phyloP scores from a whole-genome alignment of 2,797 vertebrate genomes.

The Nyctibius grandis region DNA sequence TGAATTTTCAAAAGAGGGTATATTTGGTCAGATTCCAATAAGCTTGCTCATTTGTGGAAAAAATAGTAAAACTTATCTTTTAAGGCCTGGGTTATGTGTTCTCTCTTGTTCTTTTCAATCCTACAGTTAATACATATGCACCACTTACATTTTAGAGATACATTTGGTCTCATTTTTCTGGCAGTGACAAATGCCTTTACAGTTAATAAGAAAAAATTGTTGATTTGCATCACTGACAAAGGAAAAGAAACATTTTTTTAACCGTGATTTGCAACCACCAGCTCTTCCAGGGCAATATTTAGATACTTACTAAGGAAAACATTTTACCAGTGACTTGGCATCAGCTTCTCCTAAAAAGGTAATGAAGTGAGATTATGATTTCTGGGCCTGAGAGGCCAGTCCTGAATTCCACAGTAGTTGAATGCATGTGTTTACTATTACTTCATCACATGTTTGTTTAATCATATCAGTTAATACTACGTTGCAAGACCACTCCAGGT shows the following conservation, averaged over 20 bases:
- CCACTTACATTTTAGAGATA: background rate
- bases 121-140: background rate
- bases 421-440: constrained; percentile 7
- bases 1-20: background rate
- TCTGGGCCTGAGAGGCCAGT: background rate
- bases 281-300: background rate
- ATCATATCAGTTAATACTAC: constrained; percentile 10
- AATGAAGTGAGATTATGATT: background rate
- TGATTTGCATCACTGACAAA: background rate
- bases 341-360: background rate
- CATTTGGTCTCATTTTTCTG: background rate
- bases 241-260: background rate
- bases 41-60: background rate
- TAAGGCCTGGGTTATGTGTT: background rate
- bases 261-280: background rate
- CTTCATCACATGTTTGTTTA: constrained; percentile 22
- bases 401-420: background rate
- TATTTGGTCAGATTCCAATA: background rate
- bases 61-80: background rate
- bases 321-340: background rate
- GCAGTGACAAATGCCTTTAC: background rate
- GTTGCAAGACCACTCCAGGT: background rate
- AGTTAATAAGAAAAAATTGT: background rate
- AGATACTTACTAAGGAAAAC: background rate
- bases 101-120: background rate